A percentile compares a stretch with the other conserved stretches of the same genome.
These are phyloP conservation scores for Thymelicus lineola DNA, from an alignment of 2,888 invertebrate genomes.

Conservation along the genomic window DNA sequence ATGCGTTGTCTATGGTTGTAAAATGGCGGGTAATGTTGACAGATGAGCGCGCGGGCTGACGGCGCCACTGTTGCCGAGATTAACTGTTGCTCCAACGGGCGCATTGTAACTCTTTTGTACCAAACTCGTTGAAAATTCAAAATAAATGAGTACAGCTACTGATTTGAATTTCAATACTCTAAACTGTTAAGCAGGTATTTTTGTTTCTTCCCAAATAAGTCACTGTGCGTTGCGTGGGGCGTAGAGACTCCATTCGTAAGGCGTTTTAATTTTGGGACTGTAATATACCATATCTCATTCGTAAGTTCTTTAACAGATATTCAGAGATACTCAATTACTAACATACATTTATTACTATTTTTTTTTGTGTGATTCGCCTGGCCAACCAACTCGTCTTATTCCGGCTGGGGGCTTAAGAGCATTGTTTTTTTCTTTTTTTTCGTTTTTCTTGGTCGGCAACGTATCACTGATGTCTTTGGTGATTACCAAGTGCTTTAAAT, in stretches of 20 bases:
- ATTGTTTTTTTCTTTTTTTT: no score
- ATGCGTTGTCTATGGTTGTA: conserved; percentile 47
- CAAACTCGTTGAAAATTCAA: conserved; percentile 73
- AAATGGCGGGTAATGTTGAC: conserved; percentile 75
- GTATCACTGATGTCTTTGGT: no score
- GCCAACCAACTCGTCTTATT: no score
- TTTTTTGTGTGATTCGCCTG: no score
- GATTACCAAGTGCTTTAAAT: no score
- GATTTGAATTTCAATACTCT: conserved; percentile 80
- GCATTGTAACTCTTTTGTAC: conserved; percentile 74
- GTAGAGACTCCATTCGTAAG: conserved; percentile 9
- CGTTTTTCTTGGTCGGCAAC: no score
- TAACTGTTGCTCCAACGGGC: conserved; percentile 81
- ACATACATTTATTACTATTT: no score
- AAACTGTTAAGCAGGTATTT: conserved; percentile 69
- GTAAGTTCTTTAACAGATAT: no score
- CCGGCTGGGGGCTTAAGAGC: no score
- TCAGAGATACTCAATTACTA: no score
- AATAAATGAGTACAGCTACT: conserved; percentile 80
- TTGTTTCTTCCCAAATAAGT: conserved; percentile 75
- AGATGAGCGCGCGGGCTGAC: conserved; percentile 70
- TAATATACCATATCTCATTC: no score
- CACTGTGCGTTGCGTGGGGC: conserved; percentile 44
- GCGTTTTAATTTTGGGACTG: neutral
- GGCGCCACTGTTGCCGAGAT: conserved; percentile 80